phyloP scores from a whole-genome alignment of 2,113 vertebrate species.

The Ciconia maguari region DNA sequence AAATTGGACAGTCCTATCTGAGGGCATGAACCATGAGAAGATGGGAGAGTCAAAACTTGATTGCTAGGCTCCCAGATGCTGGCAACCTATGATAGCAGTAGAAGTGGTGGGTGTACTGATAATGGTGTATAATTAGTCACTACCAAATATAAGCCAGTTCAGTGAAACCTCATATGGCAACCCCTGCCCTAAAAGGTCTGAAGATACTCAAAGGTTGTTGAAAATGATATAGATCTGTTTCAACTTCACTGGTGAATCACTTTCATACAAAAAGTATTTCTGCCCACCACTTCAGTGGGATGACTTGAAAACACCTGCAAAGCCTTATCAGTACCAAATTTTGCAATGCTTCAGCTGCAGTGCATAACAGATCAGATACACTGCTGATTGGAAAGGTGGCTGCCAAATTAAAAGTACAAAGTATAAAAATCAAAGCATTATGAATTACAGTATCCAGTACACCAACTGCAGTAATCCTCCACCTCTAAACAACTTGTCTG shows the following conservation, averaged over 20 bases:
- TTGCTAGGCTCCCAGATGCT: not conserved
- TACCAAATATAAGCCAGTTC: not conserved
- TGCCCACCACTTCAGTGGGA: slow-evolving; percentile 1
- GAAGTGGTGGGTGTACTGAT: not conserved
- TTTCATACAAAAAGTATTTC: not conserved
- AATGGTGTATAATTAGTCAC: not conserved
- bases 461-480: not conserved
- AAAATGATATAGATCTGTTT: not conserved
- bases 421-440: not conserved
- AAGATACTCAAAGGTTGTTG: not conserved
- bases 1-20: not conserved
- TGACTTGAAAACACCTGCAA: not conserved
- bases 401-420: not conserved
- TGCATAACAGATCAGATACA: not conserved
- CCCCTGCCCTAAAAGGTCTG: not conserved
- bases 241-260: not conserved
- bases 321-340: not conserved
- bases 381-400: not conserved
- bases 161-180: not conserved
- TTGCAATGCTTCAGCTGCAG: not conserved
- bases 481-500: not conserved
- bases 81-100: not conserved
- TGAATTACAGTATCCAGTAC: not conserved
- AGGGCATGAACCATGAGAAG: not conserved
- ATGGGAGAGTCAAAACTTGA: not conserved